Evolutionary conservation across 2,113 vertebrate genomes (phyloP).

Genomic region (Crotalus viridis): DNA sequence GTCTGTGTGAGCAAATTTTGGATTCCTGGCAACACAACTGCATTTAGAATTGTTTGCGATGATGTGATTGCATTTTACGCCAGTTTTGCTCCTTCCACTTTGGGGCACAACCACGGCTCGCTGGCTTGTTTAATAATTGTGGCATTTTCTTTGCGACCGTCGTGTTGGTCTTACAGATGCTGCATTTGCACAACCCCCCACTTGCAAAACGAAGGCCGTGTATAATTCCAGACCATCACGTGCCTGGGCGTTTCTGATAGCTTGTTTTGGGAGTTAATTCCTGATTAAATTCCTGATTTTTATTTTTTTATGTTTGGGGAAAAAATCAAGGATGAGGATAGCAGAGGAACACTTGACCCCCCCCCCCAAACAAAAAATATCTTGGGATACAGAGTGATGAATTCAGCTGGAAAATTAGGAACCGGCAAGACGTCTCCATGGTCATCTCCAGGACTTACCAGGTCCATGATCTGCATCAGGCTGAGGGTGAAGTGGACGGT

Average conservation of each 20-base stretch:
- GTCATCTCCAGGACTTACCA: conserved; percentile 59
- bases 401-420: not conserved
- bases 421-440: not conserved
- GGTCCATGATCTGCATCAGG: conserved; percentile 81
- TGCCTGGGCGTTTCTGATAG: not conserved
- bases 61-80: too few relatives aligned
- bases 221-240: not conserved
- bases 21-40: too few relatives aligned
- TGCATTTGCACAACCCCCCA: too few relatives aligned
- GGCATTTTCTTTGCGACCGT: rapidly evolving
- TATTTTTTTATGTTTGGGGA: not conserved
- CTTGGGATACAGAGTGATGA: not conserved
- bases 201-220: too few relatives aligned
- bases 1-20: too few relatives aligned
- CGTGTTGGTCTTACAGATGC: too few relatives aligned
- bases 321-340: not conserved
- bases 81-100: too few relatives aligned
- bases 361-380: not conserved
- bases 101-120: too few relatives aligned
- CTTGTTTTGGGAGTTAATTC: too few relatives aligned
- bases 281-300: too few relatives aligned
- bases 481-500: conserved; percentile 73
- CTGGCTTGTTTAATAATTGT: too few relatives aligned
- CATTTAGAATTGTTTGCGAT: too few relatives aligned
- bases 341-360: not conserved